Percentiles rank a stretch among this genome's conserved stretches.
These are phyloP conservation scores for Nasonia giraulti DNA, from an alignment of 1,140 invertebrate genomes.

Conservation along the genomic window DNA sequence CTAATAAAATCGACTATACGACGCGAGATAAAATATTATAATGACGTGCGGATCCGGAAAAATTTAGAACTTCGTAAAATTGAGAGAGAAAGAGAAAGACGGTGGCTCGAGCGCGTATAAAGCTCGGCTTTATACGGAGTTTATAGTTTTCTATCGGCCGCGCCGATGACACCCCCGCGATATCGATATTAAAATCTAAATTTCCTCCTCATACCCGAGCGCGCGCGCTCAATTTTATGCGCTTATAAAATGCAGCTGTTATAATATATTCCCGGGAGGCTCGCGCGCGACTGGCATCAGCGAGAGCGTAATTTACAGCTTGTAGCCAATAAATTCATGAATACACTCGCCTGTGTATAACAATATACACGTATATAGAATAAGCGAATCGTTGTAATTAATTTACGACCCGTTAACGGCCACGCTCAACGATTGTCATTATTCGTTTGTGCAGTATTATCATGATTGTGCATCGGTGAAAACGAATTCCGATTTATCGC, in stretches of 20 bases:
- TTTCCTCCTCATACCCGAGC: not conserved
- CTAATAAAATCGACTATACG: too few relatives aligned
- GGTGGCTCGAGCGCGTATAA: not conserved
- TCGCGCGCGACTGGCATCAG: too few relatives aligned
- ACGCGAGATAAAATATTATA: too few relatives aligned
- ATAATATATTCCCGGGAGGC: not conserved
- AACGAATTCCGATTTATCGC: too few relatives aligned
- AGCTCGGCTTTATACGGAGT: not conserved
- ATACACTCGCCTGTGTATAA: not conserved
- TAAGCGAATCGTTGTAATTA: not conserved
- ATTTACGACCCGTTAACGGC: not conserved
- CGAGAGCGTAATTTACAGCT: not conserved
- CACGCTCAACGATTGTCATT: not conserved
- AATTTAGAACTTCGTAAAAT: slow-evolving; percentile 1
- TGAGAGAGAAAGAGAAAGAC: not conserved
- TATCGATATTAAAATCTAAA: slow-evolving; percentile 7
- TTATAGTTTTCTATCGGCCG: not conserved
- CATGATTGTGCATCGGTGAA: not conserved
- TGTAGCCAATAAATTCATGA: not conserved
- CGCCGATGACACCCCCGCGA: not conserved
- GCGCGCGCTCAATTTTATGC: not conserved
- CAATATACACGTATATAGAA: not conserved
- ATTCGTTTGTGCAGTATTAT: not conserved
- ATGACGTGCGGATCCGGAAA: too few relatives aligned
- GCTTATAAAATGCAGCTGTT: not conserved